Conservation (phyloP, 2,888 invertebrate genomes). For the Sinopyrophorus schimmeli region DNA sequence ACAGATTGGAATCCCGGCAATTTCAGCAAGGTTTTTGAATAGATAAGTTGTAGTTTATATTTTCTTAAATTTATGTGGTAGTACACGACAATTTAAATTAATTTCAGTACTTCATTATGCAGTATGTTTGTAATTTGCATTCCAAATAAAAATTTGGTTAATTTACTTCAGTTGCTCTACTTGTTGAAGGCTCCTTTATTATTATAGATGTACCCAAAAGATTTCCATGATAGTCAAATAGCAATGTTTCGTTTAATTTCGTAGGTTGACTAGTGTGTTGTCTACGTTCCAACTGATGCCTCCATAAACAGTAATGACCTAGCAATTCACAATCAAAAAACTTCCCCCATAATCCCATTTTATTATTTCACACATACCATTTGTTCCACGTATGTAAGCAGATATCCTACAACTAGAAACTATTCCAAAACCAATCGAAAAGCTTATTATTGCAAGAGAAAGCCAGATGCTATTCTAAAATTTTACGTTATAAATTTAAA, state of each 20-base stretch:
- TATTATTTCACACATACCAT: conserved; percentile 25
- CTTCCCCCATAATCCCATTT: too few relatives aligned
- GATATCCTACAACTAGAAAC: conserved; percentile 25
- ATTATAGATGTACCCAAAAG: conserved; percentile 16
- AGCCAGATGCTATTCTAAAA: too few relatives aligned
- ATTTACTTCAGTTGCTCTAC: conserved; percentile 3
- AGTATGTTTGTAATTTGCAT: conserved; percentile 31
- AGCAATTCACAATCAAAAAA: too few relatives aligned
- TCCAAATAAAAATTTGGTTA: conserved; percentile 32
- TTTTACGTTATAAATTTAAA: too few relatives aligned
- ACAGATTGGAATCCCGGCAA: conserved; percentile 82
- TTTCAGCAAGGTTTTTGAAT: conserved; percentile 86
- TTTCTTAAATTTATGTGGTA: conserved; percentile 24
- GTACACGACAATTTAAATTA: conserved; percentile 26
- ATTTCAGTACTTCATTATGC: conserved; percentile 17
- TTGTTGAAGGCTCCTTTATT: conserved; percentile 4
- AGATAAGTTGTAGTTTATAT: conserved; percentile 20
- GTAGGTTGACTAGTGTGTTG: conserved; percentile 15
- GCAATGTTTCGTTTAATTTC: conserved; percentile 15
- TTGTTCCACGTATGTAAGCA: conserved; percentile 27
- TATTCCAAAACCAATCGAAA: conserved; percentile 24
- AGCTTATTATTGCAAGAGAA: conserved; percentile 25
- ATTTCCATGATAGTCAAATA: conserved; percentile 23
- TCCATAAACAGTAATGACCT: conserved; percentile 7
- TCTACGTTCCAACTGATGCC: not conserved